A percentile compares a stretch with the other conserved stretches of the same genome.
Conservation (phyloP, 2,113 vertebrate species). For the Eulemur rufifrons region DNA sequence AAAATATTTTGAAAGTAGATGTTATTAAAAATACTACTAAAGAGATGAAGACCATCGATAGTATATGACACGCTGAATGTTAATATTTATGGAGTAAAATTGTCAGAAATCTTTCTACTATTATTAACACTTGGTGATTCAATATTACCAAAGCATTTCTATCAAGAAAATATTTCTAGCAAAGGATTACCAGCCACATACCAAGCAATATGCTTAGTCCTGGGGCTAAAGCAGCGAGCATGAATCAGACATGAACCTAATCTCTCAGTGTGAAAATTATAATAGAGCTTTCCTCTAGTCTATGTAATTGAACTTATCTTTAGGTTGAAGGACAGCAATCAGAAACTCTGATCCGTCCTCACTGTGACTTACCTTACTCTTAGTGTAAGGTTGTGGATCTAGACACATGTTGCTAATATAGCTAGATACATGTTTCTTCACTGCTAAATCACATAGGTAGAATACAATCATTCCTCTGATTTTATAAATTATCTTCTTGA, state of each 20-base stretch:
- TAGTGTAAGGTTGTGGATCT: not conserved
- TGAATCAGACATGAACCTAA: not conserved
- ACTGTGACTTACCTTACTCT: not conserved
- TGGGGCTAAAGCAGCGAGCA: not conserved
- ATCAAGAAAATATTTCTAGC: slow-evolving; percentile 3
- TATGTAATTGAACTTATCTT: not conserved
- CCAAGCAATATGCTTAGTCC: not conserved
- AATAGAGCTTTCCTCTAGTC: not conserved
- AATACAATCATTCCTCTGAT: not conserved
- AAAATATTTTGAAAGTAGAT: not conserved
- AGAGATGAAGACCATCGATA: not conserved
- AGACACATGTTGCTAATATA: too few relatives aligned
- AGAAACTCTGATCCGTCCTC: not conserved
- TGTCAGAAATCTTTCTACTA: not conserved
- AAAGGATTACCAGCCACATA: not conserved
- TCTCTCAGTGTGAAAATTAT: not conserved
- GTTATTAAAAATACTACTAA: not conserved
- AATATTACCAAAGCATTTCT: slow-evolving; percentile 27
- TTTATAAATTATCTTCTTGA: not conserved
- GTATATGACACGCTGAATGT: not conserved
- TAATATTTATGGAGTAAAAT: not conserved
- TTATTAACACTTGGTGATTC: not conserved
- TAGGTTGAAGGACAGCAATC: not conserved
- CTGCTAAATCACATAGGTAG: not conserved
- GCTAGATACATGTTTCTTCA: not conserved